Evolutionary conservation across 2,797 vertebrate genomes (phyloP), one percentile per base, ranked within the genome.

Genomic region (Fistularia commersonii): DNA sequence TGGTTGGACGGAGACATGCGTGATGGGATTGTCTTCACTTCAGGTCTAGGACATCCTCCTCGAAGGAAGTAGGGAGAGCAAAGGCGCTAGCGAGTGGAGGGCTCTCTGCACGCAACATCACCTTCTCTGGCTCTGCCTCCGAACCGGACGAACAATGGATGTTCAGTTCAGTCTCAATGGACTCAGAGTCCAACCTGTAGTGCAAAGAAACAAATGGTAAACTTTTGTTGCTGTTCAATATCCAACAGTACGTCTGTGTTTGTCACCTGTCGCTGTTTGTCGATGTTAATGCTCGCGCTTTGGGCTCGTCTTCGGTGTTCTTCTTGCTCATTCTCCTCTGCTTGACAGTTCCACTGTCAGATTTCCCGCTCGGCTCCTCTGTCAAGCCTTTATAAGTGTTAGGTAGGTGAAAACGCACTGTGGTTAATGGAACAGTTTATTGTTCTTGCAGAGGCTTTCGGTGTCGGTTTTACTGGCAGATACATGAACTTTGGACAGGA

Each of bases 11-110:
- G 23, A 82, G 79, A 76, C 77, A 85, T 69, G 62, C 72, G 84
- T 57, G 77, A 72, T 71, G 60, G 61, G 86, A 91, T 83, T 88
- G 82, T 88, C 88, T 84, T 96, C 92, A 99, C 86, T 99, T 99
- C 74, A 99, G 89, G 84, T 98, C 96, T 84, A 98, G 82, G 72
- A 92, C 74, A 58, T 97, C 95, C 83, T 98, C 96, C 36, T 96
- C 93, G 0, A 93, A 95, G 60, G 93, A 93, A 7, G 90, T 83
- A 31, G 90, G 65, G 49, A 92, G 86, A 44, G 87, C 83, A 61
- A 95, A 95, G 0, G 88, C 88, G 72, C 74, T 87, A 69, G 83
- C 72, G 7, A 91, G 85, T 0, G 85, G 72, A 0, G 89, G 92
- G 73, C 91, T 94, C 65, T 92, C 92, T 7, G 89, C 89, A 58